Percentiles rank a stretch among this genome's conserved stretches.
Conservation (phyloP, 2,113 vertebrate genomes). For the Petromus typicus region DNA sequence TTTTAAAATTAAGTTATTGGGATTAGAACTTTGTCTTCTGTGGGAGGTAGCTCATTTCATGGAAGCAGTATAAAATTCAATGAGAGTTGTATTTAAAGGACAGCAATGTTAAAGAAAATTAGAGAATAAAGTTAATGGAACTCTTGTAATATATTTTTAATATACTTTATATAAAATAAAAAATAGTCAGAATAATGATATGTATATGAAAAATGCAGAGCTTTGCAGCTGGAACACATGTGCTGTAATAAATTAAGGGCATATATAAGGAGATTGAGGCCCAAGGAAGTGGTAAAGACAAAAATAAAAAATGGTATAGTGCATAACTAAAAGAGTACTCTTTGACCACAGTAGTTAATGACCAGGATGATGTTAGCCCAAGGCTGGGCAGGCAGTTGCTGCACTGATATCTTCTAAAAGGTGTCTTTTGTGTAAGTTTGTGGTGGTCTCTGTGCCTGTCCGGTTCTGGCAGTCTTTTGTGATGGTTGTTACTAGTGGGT, state of each 20-base stretch:
- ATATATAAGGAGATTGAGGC: background rate
- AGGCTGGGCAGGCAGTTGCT: background rate
- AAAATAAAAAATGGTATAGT: no score
- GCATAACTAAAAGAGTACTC: background rate
- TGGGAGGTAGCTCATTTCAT: background rate
- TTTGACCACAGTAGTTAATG: background rate
- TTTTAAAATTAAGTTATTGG: background rate
- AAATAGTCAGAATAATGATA: background rate
- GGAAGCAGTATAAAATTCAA: background rate
- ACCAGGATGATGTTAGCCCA: background rate
- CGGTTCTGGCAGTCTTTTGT: background rate
- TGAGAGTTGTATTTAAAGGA: background rate
- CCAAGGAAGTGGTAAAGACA: background rate
- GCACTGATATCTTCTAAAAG: background rate
- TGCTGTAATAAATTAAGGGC: no score
- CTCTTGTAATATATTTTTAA: background rate
- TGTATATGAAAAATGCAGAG: background rate
- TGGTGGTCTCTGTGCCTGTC: background rate
- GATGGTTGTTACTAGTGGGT: no score
- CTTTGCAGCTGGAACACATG: background rate
- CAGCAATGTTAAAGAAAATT: background rate
- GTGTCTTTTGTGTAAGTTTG: background rate
- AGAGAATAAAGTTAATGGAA: background rate
- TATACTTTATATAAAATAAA: background rate
- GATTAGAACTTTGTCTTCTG: background rate